Evolutionary conservation across 2,797 vertebrate genomes (phyloP), one percentile per base, ranked within the genome.

Genomic region (Sarcophilus harrisii): DNA sequence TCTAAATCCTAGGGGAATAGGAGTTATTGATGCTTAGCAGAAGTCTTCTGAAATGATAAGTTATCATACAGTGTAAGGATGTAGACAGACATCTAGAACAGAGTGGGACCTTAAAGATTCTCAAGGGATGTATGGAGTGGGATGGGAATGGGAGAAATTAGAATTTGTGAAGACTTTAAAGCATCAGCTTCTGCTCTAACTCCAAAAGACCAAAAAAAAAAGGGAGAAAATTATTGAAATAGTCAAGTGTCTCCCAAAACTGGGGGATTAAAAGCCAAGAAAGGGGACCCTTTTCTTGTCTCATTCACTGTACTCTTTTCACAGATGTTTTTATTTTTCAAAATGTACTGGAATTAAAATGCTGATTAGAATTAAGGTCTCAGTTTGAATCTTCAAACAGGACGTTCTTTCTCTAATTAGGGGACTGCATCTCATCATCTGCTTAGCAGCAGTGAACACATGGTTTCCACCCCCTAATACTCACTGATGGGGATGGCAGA

Each of bases 321-420:
- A 95, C 97, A 95, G 95, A 32, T 96, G 96, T 24, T 96, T 97
- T 97, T 97, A 49, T 97, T 98, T 98, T 98, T 92, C 93, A 91
- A 90, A 95, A 97, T 97, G 96, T 95, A 95, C 95, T 94, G 96
- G 97, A 97, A 97, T 98, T 96, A 93, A 96, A 97, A 87, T 90
- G 60, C 97, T 96, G 97, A 97, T 97, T 98, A 96, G 96, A 98
- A 98, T 97, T 97, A 91, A 92, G 97, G 94, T 96, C 30, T 96
- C 49, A 4, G 59, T 94, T 93, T 97, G 95, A 97, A 91, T 66
- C 96, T 98, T 98, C 96, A 97, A 97, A 96, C 90, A 97, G 95
- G 94, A 96, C 93, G 93, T 92, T 97, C 30, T 49, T 49, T 95
- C 93, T 97, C 95, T 98, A 96, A 97, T 98, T 97, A 96, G 59